Conservation (phyloP, 2,113 vertebrate species). For the Eulemur macaco region DNA sequence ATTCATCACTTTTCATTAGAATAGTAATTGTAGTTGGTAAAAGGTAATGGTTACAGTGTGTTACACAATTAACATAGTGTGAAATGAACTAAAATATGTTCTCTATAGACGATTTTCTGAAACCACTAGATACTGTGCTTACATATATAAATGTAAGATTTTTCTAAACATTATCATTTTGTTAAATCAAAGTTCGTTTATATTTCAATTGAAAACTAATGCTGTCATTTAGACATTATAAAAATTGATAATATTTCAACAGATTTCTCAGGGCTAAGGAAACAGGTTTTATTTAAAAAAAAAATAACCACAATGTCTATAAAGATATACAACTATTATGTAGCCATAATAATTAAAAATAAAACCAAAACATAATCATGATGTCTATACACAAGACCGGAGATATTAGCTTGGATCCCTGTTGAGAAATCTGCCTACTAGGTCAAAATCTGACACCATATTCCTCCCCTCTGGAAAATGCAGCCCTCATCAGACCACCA, state of each 20-base stretch:
- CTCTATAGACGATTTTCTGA: constrained; percentile 79
- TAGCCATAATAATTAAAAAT: too few relatives aligned
- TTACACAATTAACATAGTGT: constrained; percentile 86
- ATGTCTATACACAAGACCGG: not conserved
- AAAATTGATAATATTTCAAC: not conserved
- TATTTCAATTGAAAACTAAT: not conserved
- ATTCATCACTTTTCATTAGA: constrained; percentile 86
- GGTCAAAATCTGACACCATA: not conserved
- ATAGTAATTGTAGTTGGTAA: constrained; percentile 83
- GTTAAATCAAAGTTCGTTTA: not conserved
- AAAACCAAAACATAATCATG: too few relatives aligned
- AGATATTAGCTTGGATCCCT: not conserved
- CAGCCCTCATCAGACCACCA: not conserved
- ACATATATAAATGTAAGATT: constrained; percentile 35
- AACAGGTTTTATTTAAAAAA: constrained; percentile 45
- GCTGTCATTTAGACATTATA: not conserved
- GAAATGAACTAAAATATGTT: constrained; percentile 85
- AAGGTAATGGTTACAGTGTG: constrained; percentile 86
- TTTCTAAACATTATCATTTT: constrained; percentile 34
- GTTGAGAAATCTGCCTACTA: not conserved
- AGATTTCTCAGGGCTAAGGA: not conserved
- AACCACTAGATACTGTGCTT: constrained; percentile 59
- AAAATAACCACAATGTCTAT: constrained; percentile 20
- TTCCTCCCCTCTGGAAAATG: not conserved
- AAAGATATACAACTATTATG: too few relatives aligned